phyloP scores from a whole-genome alignment of 1,140 invertebrate species.

The Arctopsyche grandis region DNA sequence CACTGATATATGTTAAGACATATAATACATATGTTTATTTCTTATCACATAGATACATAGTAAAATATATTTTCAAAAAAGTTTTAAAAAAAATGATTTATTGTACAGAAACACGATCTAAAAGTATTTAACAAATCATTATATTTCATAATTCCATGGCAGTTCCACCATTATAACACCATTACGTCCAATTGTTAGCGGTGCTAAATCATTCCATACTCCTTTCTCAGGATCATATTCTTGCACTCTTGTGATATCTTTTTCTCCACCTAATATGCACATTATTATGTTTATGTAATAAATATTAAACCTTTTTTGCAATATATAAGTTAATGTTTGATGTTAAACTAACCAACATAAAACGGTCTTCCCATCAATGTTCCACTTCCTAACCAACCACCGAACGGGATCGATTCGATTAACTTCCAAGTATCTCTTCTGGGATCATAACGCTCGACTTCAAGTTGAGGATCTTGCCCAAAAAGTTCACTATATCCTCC shows the following conservation, averaged over 20 bases:
- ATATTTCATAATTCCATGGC: background rate
- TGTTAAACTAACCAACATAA: background rate
- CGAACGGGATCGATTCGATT: background rate
- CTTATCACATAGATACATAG: too few species aligned
- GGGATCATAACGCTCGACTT: background rate
- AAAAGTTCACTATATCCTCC: background rate
- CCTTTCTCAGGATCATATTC: background rate
- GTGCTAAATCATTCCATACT: background rate
- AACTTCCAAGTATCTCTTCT: background rate
- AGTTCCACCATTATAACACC: background rate
- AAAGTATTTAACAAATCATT: too few species aligned
- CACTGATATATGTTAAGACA: too few species aligned
- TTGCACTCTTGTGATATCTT: background rate
- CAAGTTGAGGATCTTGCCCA: background rate
- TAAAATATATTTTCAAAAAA: too few species aligned
- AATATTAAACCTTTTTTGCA: background rate
- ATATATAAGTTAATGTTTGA: too few species aligned
- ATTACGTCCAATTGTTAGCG: background rate
- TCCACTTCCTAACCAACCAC: background rate
- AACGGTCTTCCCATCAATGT: background rate
- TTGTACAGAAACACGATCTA: too few species aligned
- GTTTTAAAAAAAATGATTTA: too few species aligned
- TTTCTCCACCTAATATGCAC: background rate
- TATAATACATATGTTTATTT: too few species aligned
- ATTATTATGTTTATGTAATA: too few species aligned